Conservation (phyloP, 2,797 vertebrate species). For the Pseudochromis fuscus region DNA sequence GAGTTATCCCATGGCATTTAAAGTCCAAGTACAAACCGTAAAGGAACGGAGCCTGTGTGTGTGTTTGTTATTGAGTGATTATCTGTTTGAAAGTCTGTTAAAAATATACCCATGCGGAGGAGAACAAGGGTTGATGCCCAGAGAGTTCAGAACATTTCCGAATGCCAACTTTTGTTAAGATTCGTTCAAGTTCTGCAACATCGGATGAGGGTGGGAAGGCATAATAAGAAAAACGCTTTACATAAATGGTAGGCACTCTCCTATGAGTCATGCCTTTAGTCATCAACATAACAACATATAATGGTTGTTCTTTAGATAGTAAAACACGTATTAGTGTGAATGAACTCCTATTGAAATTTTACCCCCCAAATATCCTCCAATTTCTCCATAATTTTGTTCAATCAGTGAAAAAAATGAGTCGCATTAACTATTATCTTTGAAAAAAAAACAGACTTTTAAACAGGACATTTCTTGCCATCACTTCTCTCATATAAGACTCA, state of each 20-base stretch:
- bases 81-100: constrained; percentile 41
- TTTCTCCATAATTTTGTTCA: not conserved
- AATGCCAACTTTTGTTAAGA: constrained; percentile 13
- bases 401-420: constrained; percentile 8
- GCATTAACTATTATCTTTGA: constrained; percentile 5
- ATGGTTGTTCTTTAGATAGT: constrained; percentile 14
- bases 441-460: constrained; percentile 1
- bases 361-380: not conserved
- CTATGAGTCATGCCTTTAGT: constrained; percentile 25
- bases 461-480: constrained; percentile 2
- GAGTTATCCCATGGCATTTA: constrained; percentile 63
- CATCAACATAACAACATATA: constrained; percentile 20
- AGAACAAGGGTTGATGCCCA: constrained; percentile 7
- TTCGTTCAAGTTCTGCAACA: constrained; percentile 20
- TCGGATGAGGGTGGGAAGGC: not conserved
- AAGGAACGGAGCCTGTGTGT: constrained; percentile 34
- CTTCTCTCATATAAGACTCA: not conserved
- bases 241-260: not conserved
- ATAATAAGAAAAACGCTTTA: not conserved
- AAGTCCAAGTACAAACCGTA: constrained; percentile 43
- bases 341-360: constrained; percentile 5
- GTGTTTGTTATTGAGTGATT: constrained; percentile 42
- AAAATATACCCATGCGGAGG: constrained; percentile 39
- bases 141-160: constrained; percentile 26
- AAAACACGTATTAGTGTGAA: constrained; percentile 8